A percentile compares a stretch with the other conserved stretches of the same genome.
Conservation (phyloP, 2,797 vertebrate genomes). For the Schizopygopsis malacanthus region DNA sequence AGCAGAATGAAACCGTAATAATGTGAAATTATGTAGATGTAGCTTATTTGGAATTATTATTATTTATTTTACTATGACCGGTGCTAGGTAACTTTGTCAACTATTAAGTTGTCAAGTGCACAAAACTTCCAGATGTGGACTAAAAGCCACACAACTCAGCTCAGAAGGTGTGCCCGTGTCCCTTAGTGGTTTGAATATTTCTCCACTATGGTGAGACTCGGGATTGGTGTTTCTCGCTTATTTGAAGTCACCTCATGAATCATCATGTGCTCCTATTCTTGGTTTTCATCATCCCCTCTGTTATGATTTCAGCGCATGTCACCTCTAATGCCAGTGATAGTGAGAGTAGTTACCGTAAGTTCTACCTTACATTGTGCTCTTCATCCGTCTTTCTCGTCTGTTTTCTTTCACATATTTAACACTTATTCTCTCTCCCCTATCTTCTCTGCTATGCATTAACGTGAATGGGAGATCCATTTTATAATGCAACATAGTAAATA, state of each 20-base stretch:
- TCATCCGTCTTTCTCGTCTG: conserved; percentile 23
- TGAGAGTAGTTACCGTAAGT: conserved; percentile 99
- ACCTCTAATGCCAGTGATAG: conserved; percentile 99
- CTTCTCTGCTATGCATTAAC: conserved; percentile 16
- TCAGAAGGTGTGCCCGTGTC: conserved; percentile 31
- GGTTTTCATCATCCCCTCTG: conserved; percentile 78
- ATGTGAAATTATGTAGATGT: not conserved
- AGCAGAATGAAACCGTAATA: not conserved
- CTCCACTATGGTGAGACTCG: not conserved
- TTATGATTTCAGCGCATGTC: conserved; percentile 94
- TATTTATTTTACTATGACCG: not conserved
- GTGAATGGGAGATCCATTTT: not conserved
- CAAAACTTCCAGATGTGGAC: not conserved
- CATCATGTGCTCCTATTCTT: conserved; percentile 53
- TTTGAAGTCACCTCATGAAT: conserved; percentile 30
- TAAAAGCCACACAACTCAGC: not conserved
- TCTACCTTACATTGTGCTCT: conserved; percentile 63
- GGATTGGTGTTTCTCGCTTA: not conserved
- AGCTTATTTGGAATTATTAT: not conserved
- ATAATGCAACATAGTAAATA: not conserved
- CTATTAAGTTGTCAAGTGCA: not conserved
- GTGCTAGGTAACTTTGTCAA: not conserved
- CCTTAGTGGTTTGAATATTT: conserved; percentile 64
- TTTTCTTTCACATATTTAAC: conserved; percentile 25
- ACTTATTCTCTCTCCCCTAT: not conserved